Evolutionary conservation across 2,888 invertebrate genomes (phyloP).

Genomic region (Neoitamus cyanurus): DNA sequence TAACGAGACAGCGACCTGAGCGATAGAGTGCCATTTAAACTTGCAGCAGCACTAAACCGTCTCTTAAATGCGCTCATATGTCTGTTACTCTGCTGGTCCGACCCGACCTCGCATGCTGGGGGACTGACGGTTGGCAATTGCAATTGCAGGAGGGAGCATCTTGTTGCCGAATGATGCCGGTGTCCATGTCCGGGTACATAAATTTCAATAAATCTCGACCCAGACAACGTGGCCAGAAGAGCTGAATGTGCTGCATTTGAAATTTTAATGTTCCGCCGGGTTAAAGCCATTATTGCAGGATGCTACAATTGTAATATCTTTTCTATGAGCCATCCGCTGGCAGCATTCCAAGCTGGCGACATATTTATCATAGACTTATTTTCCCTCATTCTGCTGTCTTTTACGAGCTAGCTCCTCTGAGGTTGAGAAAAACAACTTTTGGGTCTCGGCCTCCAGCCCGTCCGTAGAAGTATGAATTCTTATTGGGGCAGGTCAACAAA

Average conservation of each 20-base stretch:
- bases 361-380: background rate
- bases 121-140: background rate
- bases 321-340: background rate
- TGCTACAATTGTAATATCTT: conserved; percentile 5
- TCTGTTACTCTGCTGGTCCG: background rate
- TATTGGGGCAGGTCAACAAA: background rate
- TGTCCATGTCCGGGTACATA: background rate
- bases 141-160: background rate
- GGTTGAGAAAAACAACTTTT: background rate
- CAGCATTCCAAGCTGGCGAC: background rate
- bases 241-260: background rate
- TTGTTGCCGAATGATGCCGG: background rate
- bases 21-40: background rate
- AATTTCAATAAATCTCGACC: background rate
- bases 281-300: background rate
- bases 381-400: background rate
- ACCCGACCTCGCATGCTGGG: background rate
- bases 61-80: background rate
- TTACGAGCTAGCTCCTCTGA: background rate
- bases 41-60: background rate
- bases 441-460: background rate
- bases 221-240: background rate
- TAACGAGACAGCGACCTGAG: background rate
- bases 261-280: background rate
- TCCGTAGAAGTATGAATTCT: background rate